Base-by-base conservation (phyloP, 2,113 vertebrate species). In the Gymnarchus niloticus region DNA sequence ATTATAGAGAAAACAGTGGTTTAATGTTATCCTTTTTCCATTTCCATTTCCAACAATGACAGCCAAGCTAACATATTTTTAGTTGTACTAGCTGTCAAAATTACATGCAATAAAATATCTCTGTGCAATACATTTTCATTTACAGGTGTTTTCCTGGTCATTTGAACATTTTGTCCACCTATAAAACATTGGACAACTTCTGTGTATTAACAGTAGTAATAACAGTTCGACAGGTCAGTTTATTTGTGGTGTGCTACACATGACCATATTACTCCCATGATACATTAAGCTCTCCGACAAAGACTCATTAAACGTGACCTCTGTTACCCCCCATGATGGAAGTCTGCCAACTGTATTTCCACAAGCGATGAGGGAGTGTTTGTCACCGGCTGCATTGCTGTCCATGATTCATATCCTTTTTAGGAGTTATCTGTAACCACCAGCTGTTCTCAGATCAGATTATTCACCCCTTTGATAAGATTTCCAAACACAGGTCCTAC, bases 371-470 rank as follows among this genome's bases (percentile, higher is more conserved):
- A 4, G 0, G 46, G 46, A 25, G 77, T 9, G 25, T 81, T 48
- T 81, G 77, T 80, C 41, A 80, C 41, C 1, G 33, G 19, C 37
- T 48, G 44, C 41, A 25, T 81, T 21, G 44, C 4, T 14, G n/a
- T 44, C 1, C 77, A 1, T n/a, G 77, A 6, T 44, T 10, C 46
- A 44, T 25, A 17, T 17, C 44, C 77, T 25, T 25, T n/a, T 49
- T 51, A 49, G 77, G 23, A 81, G n/a, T 10, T 49, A 80, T 1
- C 14, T 49, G 44, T 37, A 33, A 25, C 61, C 8, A 14, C 41
- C 17, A 19, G 76, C 76, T 78, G 17, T 48, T 78, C 44, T 78
- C 76, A 78, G 76, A 78, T 78, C 76, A 69, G 44, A 78, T 78
- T 48, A 23, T n/a, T 56, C 10, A 23, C 6, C 19, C 41, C 37